phyloP scores from a whole-genome alignment of 2,113 vertebrate species.

The Leptosomus discolor region DNA sequence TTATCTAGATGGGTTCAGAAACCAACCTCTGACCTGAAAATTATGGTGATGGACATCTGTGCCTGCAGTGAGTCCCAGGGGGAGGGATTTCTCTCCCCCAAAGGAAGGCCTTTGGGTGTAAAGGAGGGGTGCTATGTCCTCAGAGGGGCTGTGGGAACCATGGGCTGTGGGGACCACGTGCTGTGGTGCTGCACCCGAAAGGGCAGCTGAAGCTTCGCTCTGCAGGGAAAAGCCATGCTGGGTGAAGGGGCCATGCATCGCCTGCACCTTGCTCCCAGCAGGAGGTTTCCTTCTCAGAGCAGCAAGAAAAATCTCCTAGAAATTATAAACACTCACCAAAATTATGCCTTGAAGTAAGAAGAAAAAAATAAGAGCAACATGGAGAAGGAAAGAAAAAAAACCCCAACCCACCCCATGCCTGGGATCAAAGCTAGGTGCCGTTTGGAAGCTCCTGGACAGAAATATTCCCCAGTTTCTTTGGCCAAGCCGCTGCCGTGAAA shows the following conservation, averaged over 20 bases:
- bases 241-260: accelerated
- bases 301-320: background rate
- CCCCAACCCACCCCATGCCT: background rate
- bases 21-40: background rate
- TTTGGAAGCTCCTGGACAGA: background rate
- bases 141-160: background rate
- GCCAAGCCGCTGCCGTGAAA: slow-evolving; percentile 16
- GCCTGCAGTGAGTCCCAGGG: accelerated
- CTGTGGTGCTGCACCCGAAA: background rate
- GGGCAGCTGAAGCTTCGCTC: background rate
- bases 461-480: background rate
- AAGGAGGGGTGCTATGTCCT: background rate
- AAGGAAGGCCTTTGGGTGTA: too few species aligned
- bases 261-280: background rate
- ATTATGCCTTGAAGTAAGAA: background rate
- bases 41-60: background rate
- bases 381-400: background rate
- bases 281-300: background rate
- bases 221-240: accelerated
- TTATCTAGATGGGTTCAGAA: background rate
- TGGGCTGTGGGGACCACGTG: accelerated
- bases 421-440: slow-evolving; percentile 24
- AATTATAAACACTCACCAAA: background rate
- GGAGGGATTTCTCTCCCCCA: background rate
- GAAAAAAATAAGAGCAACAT: background rate